Percentiles rank a stretch among this genome's conserved stretches.
These are phyloP conservation scores for Epicampocera succincta DNA, from an alignment of 2,888 invertebrate genomes.

Conservation along the genomic window DNA sequence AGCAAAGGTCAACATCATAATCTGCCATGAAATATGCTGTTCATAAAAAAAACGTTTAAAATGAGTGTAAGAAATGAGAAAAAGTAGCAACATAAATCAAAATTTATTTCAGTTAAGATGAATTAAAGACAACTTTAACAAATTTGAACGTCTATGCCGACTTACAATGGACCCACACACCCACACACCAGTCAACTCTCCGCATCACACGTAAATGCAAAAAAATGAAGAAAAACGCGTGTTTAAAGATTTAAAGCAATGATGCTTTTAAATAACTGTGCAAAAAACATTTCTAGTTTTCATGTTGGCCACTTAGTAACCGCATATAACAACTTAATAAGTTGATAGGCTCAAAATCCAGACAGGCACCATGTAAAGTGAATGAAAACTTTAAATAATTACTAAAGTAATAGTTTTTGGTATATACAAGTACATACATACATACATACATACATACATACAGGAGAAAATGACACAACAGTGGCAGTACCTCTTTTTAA, in stretches of 20 bases:
- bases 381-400: slow-evolving; percentile 67
- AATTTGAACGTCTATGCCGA: slow-evolving; percentile 53
- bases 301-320: slow-evolving; percentile 48
- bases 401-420: slow-evolving; percentile 59
- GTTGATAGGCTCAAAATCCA: background rate
- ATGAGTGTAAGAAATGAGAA: slow-evolving; percentile 71
- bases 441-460: background rate
- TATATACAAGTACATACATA: background rate
- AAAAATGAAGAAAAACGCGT: slow-evolving; percentile 14
- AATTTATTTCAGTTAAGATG: slow-evolving; percentile 73
- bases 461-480: slow-evolving; percentile 60
- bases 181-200: slow-evolving; percentile 56
- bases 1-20: slow-evolving; percentile 64
- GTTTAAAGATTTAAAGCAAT: background rate
- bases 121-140: slow-evolving; percentile 46
- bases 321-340: slow-evolving; percentile 52
- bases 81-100: slow-evolving; percentile 78
- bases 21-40: slow-evolving; percentile 51
- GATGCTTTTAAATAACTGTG: slow-evolving; percentile 22
- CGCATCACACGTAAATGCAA: slow-evolving; percentile 11
- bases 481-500: slow-evolving; percentile 40
- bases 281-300: slow-evolving; percentile 55
- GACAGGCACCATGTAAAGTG: background rate
- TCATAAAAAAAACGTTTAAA: slow-evolving; percentile 70
- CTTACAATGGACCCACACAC: slow-evolving; percentile 71